A percentile compares a stretch with the other conserved stretches of the same genome.
phyloP scores from a whole-genome alignment of 2,888 invertebrate species.

The Meliscaeva auricollis region DNA sequence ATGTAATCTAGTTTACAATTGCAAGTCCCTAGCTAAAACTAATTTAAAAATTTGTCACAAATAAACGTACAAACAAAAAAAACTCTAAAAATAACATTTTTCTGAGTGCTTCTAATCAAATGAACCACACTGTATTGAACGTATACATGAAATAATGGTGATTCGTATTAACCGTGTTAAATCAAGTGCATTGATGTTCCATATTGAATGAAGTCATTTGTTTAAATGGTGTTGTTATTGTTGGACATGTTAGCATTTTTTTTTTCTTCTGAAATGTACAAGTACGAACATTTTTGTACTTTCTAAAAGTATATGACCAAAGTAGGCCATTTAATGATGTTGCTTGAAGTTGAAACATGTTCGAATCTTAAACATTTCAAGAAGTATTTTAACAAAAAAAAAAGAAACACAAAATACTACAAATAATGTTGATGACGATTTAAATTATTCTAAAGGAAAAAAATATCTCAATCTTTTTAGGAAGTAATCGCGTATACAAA shows the following conservation, averaged over 20 bases:
- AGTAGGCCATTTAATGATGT: neutral
- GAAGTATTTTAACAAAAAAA: neutral
- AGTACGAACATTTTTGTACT: slow-evolving; percentile 5
- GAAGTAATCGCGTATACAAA: slow-evolving; percentile 10
- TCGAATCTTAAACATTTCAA: neutral
- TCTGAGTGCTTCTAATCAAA: neutral
- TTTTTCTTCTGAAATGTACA: slow-evolving; percentile 2
- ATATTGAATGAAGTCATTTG: slow-evolving; percentile 37
- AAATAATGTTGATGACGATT: neutral
- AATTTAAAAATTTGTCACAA: no score
- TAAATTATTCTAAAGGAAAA: slow-evolving; percentile 12
- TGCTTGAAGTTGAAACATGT: neutral
- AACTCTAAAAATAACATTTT: neutral
- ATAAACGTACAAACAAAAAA: no score
- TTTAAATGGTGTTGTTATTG: slow-evolving; percentile 32
- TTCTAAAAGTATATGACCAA: neutral
- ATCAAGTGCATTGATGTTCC: slow-evolving; percentile 33
- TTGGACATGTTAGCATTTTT: slow-evolving; percentile 15
- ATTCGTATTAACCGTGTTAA: slow-evolving; percentile 17
- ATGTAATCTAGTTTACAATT: no score
- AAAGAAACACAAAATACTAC: neutral
- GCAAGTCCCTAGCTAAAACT: no score
- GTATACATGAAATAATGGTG: neutral
- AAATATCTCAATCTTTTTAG: neutral
- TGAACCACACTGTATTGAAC: neutral